These are phyloP conservation scores for Ips nitidus DNA, from an alignment of 1,140 invertebrate genomes.

Conservation along the genomic window DNA sequence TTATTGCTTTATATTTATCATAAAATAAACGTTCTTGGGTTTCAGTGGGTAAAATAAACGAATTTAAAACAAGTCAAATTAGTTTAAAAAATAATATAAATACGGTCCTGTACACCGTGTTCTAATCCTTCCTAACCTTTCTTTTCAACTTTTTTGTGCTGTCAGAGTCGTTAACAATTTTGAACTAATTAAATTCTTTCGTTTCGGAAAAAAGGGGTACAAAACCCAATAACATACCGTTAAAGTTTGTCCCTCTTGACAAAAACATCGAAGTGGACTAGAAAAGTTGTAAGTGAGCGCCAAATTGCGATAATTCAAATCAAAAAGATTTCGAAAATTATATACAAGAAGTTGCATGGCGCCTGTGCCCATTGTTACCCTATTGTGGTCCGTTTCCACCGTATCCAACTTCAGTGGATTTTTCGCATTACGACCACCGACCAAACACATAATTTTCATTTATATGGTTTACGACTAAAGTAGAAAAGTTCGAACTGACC, in stretches of 20 bases:
- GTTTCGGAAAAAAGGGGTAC: constrained; percentile 17
- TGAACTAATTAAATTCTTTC: constrained; percentile 30
- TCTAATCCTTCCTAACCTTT: constrained; percentile 4
- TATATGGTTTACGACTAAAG: constrained; percentile 37
- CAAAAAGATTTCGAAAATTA: background rate
- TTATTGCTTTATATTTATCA: no score
- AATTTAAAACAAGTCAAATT: no score
- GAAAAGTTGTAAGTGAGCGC: no score
- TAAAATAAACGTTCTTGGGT: no score
- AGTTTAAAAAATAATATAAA: no score
- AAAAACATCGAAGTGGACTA: no score
- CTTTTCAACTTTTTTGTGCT: constrained; percentile 20
- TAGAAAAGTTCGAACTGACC: constrained; percentile 32
- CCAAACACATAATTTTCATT: constrained; percentile 40
- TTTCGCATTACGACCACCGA: constrained; percentile 33
- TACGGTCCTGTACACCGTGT: no score
- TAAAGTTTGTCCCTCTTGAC: no score
- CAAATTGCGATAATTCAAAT: no score
- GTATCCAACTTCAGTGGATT: constrained; percentile 34
- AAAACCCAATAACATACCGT: background rate
- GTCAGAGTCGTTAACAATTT: constrained; percentile 27
- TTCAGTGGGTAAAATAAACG: no score
- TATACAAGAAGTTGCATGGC: constrained; percentile 18
- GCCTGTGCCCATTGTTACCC: constrained; percentile 26
- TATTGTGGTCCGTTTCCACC: constrained; percentile 29